Percentiles rank a stretch among this genome's conserved stretches.
These are phyloP conservation scores for Marcusenius ussheri DNA, from an alignment of 2,113 vertebrate species.

Conservation along the genomic window DNA sequence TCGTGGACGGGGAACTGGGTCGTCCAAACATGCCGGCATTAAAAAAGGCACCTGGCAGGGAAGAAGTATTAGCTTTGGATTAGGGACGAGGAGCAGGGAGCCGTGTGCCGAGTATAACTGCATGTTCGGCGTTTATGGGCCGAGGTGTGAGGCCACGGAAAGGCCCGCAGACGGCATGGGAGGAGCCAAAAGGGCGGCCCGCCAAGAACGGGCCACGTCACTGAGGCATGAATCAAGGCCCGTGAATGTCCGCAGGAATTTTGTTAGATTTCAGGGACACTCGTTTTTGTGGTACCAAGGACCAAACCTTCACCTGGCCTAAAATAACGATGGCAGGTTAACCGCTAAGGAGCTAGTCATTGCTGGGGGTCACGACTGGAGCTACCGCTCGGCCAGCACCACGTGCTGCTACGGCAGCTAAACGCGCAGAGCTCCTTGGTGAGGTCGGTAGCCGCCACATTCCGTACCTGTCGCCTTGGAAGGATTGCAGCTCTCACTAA, in stretches of 20 bases:
- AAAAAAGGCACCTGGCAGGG: neutral
- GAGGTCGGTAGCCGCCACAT: neutral
- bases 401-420: neutral
- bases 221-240: neutral
- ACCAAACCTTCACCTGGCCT: slow-evolving; percentile 50
- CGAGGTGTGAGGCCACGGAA: neutral
- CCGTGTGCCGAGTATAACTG: slow-evolving; percentile 1
- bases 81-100: neutral
- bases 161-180: neutral
- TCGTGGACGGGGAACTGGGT: neutral
- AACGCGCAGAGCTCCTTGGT: neutral
- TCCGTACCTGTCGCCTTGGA: neutral
- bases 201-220: neutral
- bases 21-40: neutral
- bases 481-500: neutral
- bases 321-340: slow-evolving; percentile 63
- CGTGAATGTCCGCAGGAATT: neutral
- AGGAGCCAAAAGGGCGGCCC: neutral
- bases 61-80: slow-evolving; percentile 3
- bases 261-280: slow-evolving; percentile 14
- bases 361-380: slow-evolving; percentile 46
- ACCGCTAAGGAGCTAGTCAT: slow-evolving; percentile 50
- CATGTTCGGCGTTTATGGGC: slow-evolving; percentile 12
- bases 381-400: slow-evolving; percentile 24
- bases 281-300: slow-evolving; percentile 42